Percentiles rank a stretch among this genome's conserved stretches.
Evolutionary conservation across 2,797 vertebrate species (phyloP).

Genomic region (Melanotaenia boesemani): DNA sequence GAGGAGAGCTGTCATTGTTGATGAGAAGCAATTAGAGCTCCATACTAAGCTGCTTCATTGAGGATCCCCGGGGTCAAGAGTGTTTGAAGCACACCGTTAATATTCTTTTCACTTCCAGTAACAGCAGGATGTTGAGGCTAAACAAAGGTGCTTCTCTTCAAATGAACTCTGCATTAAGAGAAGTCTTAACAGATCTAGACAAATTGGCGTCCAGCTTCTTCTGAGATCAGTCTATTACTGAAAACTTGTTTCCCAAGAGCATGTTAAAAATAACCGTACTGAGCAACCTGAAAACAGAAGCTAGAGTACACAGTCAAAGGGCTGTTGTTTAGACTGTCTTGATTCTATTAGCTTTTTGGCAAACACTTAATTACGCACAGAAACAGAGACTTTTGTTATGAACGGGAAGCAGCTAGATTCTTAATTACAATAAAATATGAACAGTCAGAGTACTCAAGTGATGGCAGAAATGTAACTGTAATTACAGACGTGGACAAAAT

Average conservation of each 20-base stretch:
- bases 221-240: background rate
- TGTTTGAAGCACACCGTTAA: conserved; percentile 67
- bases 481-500: background rate
- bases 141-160: conserved; percentile 55
- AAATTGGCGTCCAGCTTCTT: conserved; percentile 18
- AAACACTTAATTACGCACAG: conserved; percentile 5
- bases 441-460: background rate
- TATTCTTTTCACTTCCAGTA: conserved; percentile 62
- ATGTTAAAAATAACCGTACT: conserved; percentile 4
- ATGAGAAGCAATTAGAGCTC: conserved; percentile 71
- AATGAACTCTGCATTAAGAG: conserved; percentile 36
- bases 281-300: conserved; percentile 6
- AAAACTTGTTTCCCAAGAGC: conserved; percentile 8
- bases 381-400: background rate
- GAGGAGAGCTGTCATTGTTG: conserved; percentile 60
- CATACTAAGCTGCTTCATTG: conserved; percentile 55
- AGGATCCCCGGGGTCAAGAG: conserved; percentile 65
- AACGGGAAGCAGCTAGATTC: background rate
- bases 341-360: background rate
- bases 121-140: conserved; percentile 42
- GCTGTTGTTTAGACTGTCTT: background rate
- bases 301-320: background rate
- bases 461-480: background rate
- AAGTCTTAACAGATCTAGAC: conserved; percentile 21
- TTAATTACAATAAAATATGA: background rate